phyloP scores from a whole-genome alignment of 2,888 invertebrate genomes.

The Halictus quadricinctus region DNA sequence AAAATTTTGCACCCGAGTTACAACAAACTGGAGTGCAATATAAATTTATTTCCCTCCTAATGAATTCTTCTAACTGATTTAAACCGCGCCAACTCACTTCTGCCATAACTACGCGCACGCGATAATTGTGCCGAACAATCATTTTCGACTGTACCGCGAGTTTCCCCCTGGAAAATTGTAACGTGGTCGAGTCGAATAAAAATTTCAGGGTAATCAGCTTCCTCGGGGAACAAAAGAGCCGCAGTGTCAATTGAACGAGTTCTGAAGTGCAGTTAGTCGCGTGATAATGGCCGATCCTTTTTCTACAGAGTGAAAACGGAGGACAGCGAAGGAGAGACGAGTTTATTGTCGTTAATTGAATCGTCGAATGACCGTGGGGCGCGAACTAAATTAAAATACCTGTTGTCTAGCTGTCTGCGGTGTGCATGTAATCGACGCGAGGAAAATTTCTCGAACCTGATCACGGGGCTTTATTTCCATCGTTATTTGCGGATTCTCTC shows the following conservation, averaged over 20 bases:
- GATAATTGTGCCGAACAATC: neutral
- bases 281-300: constrained; percentile 37
- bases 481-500: constrained; percentile 10
- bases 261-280: constrained; percentile 25
- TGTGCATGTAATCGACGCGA: constrained; percentile 39
- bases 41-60: too few species aligned
- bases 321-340: constrained; percentile 37
- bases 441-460: constrained; percentile 54
- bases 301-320: constrained; percentile 37
- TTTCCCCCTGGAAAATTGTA: neutral
- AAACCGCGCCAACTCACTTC: too few species aligned
- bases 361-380: constrained; percentile 51
- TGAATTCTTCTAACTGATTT: too few species aligned
- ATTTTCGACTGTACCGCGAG: neutral
- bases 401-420: constrained; percentile 34
- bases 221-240: neutral
- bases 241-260: constrained; percentile 35
- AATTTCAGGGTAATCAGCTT: constrained; percentile 19
- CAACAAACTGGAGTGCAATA: too few species aligned
- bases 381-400: constrained; percentile 65
- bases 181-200: constrained; percentile 1
- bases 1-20: too few species aligned
- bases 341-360: constrained; percentile 64
- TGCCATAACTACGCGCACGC: too few species aligned
- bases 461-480: constrained; percentile 40